Evolutionary conservation across 2,113 vertebrate genomes (phyloP).

Genomic region (Albula glossodonta): DNA sequence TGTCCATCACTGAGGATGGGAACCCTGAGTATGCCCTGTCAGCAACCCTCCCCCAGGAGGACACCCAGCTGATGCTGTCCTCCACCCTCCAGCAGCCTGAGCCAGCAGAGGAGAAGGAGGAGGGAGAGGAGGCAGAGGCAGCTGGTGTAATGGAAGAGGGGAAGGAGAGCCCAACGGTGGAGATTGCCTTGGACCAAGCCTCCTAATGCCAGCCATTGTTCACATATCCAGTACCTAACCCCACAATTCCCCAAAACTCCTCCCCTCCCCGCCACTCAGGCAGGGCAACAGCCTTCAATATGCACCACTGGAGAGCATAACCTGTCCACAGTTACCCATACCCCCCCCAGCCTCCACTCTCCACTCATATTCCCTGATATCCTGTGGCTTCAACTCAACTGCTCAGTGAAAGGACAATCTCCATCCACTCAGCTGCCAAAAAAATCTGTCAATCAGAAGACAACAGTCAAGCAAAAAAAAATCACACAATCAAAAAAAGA

Average conservation of each 20-base stretch:
- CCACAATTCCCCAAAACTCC: background rate
- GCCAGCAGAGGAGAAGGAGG: slow-evolving; percentile 30
- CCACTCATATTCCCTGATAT: background rate
- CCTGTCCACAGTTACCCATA: background rate
- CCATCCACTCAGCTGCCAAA: too few relatives aligned
- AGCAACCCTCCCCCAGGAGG: slow-evolving; percentile 45
- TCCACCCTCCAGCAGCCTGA: slow-evolving; percentile 49
- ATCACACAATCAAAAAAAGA: too few relatives aligned
- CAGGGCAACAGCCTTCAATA: too few relatives aligned
- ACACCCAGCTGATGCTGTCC: slow-evolving; percentile 37
- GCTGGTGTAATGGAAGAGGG: slow-evolving; percentile 32
- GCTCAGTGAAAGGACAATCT: background rate
- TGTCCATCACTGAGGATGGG: slow-evolving; percentile 68
- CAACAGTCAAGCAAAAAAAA: too few relatives aligned
- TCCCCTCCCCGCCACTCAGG: background rate
- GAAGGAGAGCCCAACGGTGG: slow-evolving; percentile 40
- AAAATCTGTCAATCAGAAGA: too few relatives aligned
- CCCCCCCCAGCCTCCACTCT: background rate
- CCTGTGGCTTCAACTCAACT: background rate
- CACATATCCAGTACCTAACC: too few relatives aligned
- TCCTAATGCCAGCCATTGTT: slow-evolving; percentile 49
- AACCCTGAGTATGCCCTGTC: slow-evolving; percentile 48
- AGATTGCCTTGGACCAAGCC: slow-evolving; percentile 53
- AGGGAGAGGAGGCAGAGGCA: slow-evolving; percentile 39
- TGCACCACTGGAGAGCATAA: background rate